phyloP scores from a whole-genome alignment of 1,140 invertebrate genomes.

The Drosophila kohkoa region DNA sequence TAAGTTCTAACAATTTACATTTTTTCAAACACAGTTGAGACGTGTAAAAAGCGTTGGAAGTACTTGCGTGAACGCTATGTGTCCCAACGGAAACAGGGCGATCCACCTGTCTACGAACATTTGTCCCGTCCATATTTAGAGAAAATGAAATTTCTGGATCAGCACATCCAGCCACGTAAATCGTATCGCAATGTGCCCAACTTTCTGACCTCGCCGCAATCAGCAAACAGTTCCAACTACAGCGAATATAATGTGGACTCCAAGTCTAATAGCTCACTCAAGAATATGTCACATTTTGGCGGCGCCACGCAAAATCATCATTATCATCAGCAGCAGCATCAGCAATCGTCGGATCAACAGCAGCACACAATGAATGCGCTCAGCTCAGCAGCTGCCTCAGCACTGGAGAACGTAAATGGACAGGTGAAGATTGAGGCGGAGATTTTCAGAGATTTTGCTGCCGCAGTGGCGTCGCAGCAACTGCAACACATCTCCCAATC shows the following conservation, averaged over 20 bases:
- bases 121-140: conserved; percentile 82
- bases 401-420: conserved; percentile 69
- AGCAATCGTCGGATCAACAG: conserved; percentile 49
- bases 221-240: conserved; percentile 78
- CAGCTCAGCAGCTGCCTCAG: conserved; percentile 64
- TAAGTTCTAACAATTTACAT: background rate
- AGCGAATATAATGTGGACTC: conserved; percentile 82
- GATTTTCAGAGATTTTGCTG: conserved; percentile 78
- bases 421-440: conserved; percentile 81
- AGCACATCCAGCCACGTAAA: conserved; percentile 82
- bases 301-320: conserved; percentile 56
- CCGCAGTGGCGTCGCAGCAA: conserved; percentile 79
- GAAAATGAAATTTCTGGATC: conserved; percentile 84
- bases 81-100: conserved; percentile 80
- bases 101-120: conserved; percentile 82
- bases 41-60: conserved; percentile 84
- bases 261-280: conserved; percentile 77
- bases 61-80: conserved; percentile 84
- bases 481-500: conserved; percentile 78
- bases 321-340: conserved; percentile 72
- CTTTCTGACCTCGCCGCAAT: conserved; percentile 79
- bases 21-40: conserved; percentile 64
- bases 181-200: conserved; percentile 81
- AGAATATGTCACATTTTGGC: conserved; percentile 69
- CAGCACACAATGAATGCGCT: conserved; percentile 76